Percentiles rank a stretch among this genome's conserved stretches.
Conservation (phyloP, 1,140 invertebrate genomes). For the Plutomurus gul region DNA sequence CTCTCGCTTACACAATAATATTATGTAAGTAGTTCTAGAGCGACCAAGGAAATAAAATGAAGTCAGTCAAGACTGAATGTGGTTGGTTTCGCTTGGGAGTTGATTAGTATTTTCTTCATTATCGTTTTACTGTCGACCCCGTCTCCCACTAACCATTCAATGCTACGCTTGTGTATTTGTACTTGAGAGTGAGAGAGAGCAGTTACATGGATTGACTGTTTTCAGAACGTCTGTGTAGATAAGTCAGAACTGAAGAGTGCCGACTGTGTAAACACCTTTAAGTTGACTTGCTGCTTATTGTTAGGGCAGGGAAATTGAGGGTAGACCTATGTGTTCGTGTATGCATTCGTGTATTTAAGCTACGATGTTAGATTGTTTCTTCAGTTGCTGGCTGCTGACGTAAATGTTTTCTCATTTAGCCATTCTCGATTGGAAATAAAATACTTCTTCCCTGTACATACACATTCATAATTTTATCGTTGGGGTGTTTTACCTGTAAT, state of each 20-base stretch:
- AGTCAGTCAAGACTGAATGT: background rate
- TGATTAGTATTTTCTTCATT: constrained; percentile 25
- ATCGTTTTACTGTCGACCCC: background rate
- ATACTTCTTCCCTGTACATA: no score
- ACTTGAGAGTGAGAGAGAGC: background rate
- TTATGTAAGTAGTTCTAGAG: background rate
- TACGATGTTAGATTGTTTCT: no score
- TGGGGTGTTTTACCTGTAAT: no score
- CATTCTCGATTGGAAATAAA: no score
- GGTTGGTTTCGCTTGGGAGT: background rate
- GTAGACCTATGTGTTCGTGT: no score
- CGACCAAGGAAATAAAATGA: background rate
- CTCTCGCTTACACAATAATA: background rate
- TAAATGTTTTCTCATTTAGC: background rate
- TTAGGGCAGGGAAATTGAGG: background rate
- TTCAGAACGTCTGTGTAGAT: background rate
- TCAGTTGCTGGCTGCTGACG: background rate
- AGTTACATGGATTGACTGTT: background rate
- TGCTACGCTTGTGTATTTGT: no score
- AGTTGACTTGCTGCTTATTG: background rate
- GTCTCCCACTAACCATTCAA: no score
- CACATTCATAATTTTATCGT: no score
- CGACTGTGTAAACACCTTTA: background rate
- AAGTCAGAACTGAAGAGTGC: background rate
- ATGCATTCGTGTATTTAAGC: no score